Percentiles rank a stretch among this genome's conserved stretches.
phyloP scores from a whole-genome alignment of 2,888 invertebrate genomes.

The Elysia crispata region DNA sequence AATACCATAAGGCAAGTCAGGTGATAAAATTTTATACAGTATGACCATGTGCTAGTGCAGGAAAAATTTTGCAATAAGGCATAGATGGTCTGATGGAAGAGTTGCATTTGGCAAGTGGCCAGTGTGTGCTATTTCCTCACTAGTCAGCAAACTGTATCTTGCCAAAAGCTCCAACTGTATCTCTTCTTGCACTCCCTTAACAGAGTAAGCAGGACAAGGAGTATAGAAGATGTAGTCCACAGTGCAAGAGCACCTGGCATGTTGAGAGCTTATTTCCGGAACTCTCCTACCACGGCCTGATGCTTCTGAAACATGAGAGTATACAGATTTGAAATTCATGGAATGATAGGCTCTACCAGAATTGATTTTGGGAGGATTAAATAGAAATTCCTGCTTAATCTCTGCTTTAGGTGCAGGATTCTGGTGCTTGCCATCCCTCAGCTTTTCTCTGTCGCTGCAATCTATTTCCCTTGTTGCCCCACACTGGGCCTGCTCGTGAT shows the following conservation, averaged over 20 bases:
- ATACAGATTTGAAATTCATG: slow-evolving; percentile 85
- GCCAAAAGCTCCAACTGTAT: slow-evolving; percentile 80
- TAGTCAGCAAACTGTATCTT: slow-evolving; percentile 84
- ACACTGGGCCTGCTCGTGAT: not conserved
- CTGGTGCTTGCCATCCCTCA: not conserved
- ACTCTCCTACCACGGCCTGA: slow-evolving; percentile 71
- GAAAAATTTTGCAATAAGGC: slow-evolving; percentile 68
- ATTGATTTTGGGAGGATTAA: not conserved
- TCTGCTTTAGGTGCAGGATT: no score
- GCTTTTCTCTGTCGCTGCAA: not conserved
- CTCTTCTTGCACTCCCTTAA: slow-evolving; percentile 76
- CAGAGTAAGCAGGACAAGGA: slow-evolving; percentile 14
- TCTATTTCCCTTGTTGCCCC: not conserved
- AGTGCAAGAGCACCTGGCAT: slow-evolving; percentile 83
- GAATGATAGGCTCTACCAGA: slow-evolving; percentile 83
- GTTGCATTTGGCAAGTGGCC: slow-evolving; percentile 85
- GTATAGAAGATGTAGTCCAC: slow-evolving; percentile 94
- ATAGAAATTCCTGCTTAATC: no score
- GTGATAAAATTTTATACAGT: no score
- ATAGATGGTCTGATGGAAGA: slow-evolving; percentile 73
- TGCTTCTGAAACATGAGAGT: slow-evolving; percentile 77
- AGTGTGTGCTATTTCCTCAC: slow-evolving; percentile 80
- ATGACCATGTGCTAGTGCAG: slow-evolving; percentile 36
- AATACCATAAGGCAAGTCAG: no score
- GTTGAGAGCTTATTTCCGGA: slow-evolving; percentile 86